Evolutionary conservation across 37 sponge, comb jelly and placozoan species (phyloP).

Genomic region (Diacarnus erythraeanus): DNA sequence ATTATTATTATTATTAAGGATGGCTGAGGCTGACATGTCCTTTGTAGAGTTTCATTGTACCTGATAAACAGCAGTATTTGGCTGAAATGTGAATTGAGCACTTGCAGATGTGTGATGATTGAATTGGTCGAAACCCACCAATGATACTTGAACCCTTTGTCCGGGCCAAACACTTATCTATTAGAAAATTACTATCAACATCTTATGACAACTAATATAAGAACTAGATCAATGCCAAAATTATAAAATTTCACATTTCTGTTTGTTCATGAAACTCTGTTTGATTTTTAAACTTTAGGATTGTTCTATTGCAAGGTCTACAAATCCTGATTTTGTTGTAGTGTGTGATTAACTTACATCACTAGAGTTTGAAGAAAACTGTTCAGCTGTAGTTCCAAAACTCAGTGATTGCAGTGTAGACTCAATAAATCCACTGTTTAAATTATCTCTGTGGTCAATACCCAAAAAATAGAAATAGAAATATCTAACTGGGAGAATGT

Average conservation of each 20-base stretch:
- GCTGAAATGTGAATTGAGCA: slow-evolving; percentile 11
- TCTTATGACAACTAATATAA: too few species aligned
- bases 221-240: too few species aligned
- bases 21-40: too few species aligned
- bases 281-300: not conserved
- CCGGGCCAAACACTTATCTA: slow-evolving; percentile 62
- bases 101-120: slow-evolving; percentile 31
- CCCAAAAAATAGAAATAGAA: not conserved
- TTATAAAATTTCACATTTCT: too few species aligned
- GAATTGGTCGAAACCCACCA: slow-evolving; percentile 48
- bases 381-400: slow-evolving; percentile 7
- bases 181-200: not conserved
- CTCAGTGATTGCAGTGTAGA: not conserved
- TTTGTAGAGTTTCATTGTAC: too few species aligned
- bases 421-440: slow-evolving; percentile 34
- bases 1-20: too few species aligned
- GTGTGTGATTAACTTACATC: slow-evolving; percentile 3
- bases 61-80: not conserved
- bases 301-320: not conserved
- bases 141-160: not conserved
- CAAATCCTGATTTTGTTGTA: too few species aligned
- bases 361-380: not conserved
- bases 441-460: slow-evolving; percentile 5
- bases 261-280: too few species aligned
- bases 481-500: too few species aligned